phyloP scores from a whole-genome alignment of 2,888 invertebrate species.

The Masnerella sp. region DNA sequence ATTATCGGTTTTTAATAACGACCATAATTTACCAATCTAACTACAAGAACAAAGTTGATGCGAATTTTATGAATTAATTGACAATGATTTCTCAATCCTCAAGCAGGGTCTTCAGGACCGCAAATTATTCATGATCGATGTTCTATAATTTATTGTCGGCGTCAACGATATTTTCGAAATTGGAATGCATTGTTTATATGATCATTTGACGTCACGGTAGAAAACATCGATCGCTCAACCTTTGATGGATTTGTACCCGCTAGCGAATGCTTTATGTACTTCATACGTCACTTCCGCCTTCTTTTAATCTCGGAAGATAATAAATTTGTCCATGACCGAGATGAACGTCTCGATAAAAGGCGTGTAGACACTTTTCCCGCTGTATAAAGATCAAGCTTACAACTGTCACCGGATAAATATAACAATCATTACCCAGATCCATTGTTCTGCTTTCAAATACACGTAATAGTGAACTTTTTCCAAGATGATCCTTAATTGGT shows the following conservation, averaged over 20 bases:
- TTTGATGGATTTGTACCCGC: conserved; percentile 52
- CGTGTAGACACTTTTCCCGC: conserved; percentile 14
- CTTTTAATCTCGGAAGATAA: conserved; percentile 50
- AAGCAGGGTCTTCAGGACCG: too few relatives aligned
- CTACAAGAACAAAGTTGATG: too few relatives aligned
- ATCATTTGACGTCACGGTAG: conserved; percentile 39
- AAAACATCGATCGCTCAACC: conserved; percentile 48
- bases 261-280: conserved; percentile 45
- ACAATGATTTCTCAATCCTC: too few relatives aligned
- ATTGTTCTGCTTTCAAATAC: too few relatives aligned
- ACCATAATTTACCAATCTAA: too few relatives aligned
- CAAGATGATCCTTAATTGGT: too few relatives aligned
- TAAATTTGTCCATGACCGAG: conserved; percentile 53
- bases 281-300: conserved; percentile 46
- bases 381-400: neutral
- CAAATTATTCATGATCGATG: conserved; percentile 29
- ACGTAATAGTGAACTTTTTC: too few relatives aligned
- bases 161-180: conserved; percentile 35
- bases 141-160: conserved; percentile 28
- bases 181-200: conserved; percentile 51
- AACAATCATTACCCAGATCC: too few relatives aligned
- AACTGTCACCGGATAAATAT: conserved; percentile 5
- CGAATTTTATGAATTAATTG: too few relatives aligned
- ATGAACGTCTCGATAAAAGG: conserved; percentile 30
- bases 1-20: too few relatives aligned